Conservation (phyloP, 2,888 invertebrate species). For the Pseudanteris insignis region DNA sequence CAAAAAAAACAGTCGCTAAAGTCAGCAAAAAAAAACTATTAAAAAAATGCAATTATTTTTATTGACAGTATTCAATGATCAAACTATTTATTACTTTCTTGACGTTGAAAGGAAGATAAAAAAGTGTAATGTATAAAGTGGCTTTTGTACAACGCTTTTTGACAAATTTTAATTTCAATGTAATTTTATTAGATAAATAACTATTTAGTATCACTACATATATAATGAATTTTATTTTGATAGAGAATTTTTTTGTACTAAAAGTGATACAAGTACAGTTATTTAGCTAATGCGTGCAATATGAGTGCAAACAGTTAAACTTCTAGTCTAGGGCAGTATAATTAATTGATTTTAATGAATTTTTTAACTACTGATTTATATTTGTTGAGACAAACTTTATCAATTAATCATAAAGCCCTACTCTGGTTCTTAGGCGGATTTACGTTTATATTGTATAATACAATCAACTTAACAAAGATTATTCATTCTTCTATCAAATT, state of each 20-base stretch:
- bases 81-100: constrained; percentile 40
- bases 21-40: constrained; percentile 13
- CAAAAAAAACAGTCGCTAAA: constrained; percentile 15
- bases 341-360: constrained; percentile 17
- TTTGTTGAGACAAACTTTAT: background rate
- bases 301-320: constrained; percentile 26
- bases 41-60: constrained; percentile 24
- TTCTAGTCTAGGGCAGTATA: constrained; percentile 39
- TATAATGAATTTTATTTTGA: background rate
- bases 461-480: no score
- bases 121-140: constrained; percentile 7
- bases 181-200: constrained; percentile 12
- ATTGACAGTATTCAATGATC: constrained; percentile 42
- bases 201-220: background rate
- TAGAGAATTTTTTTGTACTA: background rate
- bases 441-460: constrained; percentile 14
- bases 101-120: constrained; percentile 4
- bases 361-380: no score
- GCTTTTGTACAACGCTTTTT: constrained; percentile 27
- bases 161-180: constrained; percentile 4
- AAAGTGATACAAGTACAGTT: constrained; percentile 1
- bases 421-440: constrained; percentile 40
- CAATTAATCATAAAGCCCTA: constrained; percentile 38
- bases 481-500: no score
- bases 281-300: constrained; percentile 27